Conservation (phyloP, 2,888 invertebrate species). For the Lepidochrysops patricia region DNA sequence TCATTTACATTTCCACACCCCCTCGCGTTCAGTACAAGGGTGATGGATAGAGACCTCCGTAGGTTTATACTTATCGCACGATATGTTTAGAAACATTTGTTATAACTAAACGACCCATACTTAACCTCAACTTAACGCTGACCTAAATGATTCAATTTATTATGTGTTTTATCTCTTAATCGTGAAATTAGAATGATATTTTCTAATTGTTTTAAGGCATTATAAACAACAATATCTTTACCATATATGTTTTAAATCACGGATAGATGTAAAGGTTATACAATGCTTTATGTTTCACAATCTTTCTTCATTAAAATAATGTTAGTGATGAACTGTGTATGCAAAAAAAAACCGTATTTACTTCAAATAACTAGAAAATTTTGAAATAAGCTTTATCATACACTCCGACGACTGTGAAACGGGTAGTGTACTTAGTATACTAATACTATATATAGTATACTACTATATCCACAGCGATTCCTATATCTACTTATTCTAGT, state of each 20-base stretch:
- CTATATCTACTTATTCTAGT: neutral
- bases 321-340: no score
- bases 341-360: no score
- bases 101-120: neutral
- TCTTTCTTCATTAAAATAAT: no score
- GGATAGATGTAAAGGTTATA: no score
- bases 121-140: neutral
- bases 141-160: neutral
- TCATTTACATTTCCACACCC: conserved; percentile 6
- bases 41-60: neutral
- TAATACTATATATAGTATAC: no score
- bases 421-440: no score
- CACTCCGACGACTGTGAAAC: no score
- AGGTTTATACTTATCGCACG: conserved; percentile 4
- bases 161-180: neutral
- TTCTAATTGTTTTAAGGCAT: neutral
- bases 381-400: no score
- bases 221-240: no score
- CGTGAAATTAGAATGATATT: neutral
- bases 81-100: neutral
- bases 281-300: no score
- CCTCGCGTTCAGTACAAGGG: neutral
- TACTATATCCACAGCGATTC: neutral
- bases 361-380: no score
- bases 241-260: no score